A percentile compares a stretch with the other conserved stretches of the same genome.
Evolutionary conservation across 2,888 invertebrate species (phyloP).

Genomic region (Chrysolina americana): DNA sequence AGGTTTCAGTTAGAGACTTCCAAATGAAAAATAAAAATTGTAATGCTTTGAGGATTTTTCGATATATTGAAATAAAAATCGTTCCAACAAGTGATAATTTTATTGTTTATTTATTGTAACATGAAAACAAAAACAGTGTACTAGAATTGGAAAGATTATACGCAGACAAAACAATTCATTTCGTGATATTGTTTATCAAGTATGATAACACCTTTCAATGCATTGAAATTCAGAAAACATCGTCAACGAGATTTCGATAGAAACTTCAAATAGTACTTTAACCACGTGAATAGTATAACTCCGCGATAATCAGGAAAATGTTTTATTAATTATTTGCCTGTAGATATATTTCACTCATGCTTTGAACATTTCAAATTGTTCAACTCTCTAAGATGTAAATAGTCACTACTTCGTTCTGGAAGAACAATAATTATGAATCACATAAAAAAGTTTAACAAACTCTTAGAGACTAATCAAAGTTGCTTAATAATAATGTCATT

Average conservation of each 20-base stretch:
- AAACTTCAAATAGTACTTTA: no score
- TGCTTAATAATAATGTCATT: constrained; percentile 53
- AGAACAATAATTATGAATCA: constrained; percentile 43
- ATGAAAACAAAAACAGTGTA: constrained; percentile 62
- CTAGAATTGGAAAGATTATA: constrained; percentile 51
- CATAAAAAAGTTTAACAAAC: constrained; percentile 40
- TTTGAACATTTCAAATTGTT: constrained; percentile 17
- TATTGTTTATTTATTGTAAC: constrained; percentile 59
- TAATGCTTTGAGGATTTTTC: no score
- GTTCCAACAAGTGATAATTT: constrained; percentile 60
- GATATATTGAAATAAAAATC: constrained; percentile 31
- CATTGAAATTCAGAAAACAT: constrained; percentile 3
- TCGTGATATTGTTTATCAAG: constrained; percentile 2
- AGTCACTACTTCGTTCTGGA: constrained; percentile 31
- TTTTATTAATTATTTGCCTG: not conserved
- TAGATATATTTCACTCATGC: not conserved
- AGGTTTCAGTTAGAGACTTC: no score
- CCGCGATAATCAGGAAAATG: constrained; percentile 18
- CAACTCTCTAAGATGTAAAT: constrained; percentile 5
- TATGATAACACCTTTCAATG: constrained; percentile 16
- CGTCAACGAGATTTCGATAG: not conserved
- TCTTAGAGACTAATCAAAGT: constrained; percentile 31
- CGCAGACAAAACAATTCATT: constrained; percentile 24
- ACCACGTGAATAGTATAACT: not conserved
- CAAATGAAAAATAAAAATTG: no score